Conservation (phyloP, 2,797 vertebrate species). For the Xenentodon cancila region DNA sequence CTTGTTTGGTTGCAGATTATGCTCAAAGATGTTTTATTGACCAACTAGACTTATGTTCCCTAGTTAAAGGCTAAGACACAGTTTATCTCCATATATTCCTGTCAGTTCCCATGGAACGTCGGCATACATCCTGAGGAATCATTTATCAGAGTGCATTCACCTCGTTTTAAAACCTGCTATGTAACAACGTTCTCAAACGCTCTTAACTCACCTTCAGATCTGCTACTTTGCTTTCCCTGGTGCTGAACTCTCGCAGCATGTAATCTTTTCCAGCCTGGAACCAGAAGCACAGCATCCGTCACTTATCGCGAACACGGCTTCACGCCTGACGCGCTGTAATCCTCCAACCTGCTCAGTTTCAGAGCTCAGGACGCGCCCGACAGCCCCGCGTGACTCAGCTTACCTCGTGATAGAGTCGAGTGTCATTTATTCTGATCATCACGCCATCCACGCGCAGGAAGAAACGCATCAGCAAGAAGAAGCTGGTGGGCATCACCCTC, state of each 20-base stretch:
- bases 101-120: too few relatives aligned
- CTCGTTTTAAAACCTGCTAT: too few relatives aligned
- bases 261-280: slow-evolving; percentile 88
- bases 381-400: slow-evolving; percentile 31
- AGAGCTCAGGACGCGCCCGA: too few relatives aligned
- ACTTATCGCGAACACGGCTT: neutral
- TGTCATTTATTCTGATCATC: slow-evolving; percentile 95
- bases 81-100: too few relatives aligned
- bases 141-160: too few relatives aligned
- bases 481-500: slow-evolving; percentile 98
- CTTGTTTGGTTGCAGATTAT: too few relatives aligned
- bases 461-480: slow-evolving; percentile 93
- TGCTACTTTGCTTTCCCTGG: slow-evolving; percentile 91
- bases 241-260: slow-evolving; percentile 95
- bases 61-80: too few relatives aligned
- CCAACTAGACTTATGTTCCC: too few relatives aligned
- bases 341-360: too few relatives aligned
- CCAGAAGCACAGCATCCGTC: slow-evolving; percentile 27
- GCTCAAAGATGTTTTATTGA: too few relatives aligned
- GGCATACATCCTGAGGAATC: too few relatives aligned
- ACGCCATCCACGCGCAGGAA: slow-evolving; percentile 97
- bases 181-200: too few relatives aligned
- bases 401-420: slow-evolving; percentile 93
- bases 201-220: slow-evolving; percentile 87
- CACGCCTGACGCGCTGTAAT: neutral